Percentiles rank a stretch among this genome's conserved stretches.
Conservation (phyloP, 2,888 invertebrate species). For the Lasioglossum leucozonium region DNA sequence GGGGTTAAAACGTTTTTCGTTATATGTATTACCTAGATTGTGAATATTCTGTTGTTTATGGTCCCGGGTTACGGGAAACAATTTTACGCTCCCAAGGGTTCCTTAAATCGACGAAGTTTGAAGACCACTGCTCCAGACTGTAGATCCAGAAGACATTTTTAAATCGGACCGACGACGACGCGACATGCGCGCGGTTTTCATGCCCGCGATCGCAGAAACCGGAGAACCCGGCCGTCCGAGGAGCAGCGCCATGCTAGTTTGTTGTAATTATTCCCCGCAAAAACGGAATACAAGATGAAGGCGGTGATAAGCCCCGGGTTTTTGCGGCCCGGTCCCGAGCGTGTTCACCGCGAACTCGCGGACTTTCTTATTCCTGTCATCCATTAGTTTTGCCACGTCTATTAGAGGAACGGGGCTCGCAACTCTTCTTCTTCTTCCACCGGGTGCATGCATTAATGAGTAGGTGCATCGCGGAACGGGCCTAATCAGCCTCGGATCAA, state of each 20-base stretch:
- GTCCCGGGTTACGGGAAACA: too few relatives aligned
- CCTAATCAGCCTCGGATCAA: conserved; percentile 60
- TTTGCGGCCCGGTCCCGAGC: conserved; percentile 30
- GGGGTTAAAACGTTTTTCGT: too few relatives aligned
- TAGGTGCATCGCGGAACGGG: conserved; percentile 55
- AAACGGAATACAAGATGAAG: conserved; percentile 61
- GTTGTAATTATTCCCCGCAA: conserved; percentile 59
- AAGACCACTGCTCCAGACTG: too few relatives aligned
- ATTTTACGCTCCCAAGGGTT: too few relatives aligned
- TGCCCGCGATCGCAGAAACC: conserved; percentile 22
- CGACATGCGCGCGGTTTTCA: conserved; percentile 8
- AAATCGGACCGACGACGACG: background rate
- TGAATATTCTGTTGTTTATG: too few relatives aligned
- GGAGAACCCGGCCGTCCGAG: background rate
- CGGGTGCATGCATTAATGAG: conserved; percentile 59
- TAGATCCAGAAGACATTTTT: background rate
- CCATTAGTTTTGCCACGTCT: conserved; percentile 66
- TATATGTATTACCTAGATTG: too few relatives aligned
- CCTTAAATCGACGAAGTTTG: too few relatives aligned
- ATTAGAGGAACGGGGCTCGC: conserved; percentile 62
- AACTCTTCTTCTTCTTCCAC: conserved; percentile 53
- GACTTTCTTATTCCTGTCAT: conserved; percentile 66
- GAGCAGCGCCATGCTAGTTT: conserved; percentile 34
- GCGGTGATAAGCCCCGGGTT: conserved; percentile 53
- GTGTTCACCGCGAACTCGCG: conserved; percentile 24